Base-by-base conservation (phyloP, 2,797 vertebrate species). In the Morelia viridis region DNA sequence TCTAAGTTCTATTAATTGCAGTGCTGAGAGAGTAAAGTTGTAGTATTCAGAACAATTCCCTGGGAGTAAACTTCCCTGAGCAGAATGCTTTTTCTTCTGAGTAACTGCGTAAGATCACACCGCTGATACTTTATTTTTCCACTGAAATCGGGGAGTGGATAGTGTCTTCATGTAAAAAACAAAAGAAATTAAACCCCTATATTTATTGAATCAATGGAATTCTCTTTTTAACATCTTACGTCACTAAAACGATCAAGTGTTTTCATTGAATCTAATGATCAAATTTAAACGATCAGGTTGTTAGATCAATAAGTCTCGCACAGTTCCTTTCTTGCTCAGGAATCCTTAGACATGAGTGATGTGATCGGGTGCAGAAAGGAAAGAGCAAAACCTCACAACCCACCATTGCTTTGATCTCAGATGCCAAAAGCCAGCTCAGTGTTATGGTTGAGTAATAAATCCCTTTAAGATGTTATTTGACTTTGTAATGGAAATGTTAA, bases 401-500 rank as follows among this genome's bases (percentile, higher is more conserved):
- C 85, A 88, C 58, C 80, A 71, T 62, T 58, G 31, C 90, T 94
- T 22, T 56, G 64, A 58, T 41, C 84, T 65, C 0, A 53, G 61
- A 57, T 92, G 94, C 94, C 95, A 68, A 88, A 94, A 95, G 92
- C 12, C 89, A 90, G 28, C 92, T 93, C 93, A 0, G 26, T 91
- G 92, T 87, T 93, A 46, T 83, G 94, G 86, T 89, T 94, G 92
- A 94, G 93, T 46, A 88, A 94, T 84, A 94, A 96, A 96, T 94
- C 91, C 96, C 89, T 84, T 50, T 64, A 88, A 96, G 95, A 96
- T 93, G 1, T 76, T 3, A 93, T 85, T 95, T 91, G 95, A 89
- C 94, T 97, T 95, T 19, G 56, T 88, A 94, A 96, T 85, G 95
- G 96, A 17, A 94, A 94, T 46, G 94, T 89, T 93, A 96, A 94